A percentile compares a stretch with the other conserved stretches of the same genome.
Conservation (phyloP, 2,888 invertebrate species). For the Platycheirus albimanus region DNA sequence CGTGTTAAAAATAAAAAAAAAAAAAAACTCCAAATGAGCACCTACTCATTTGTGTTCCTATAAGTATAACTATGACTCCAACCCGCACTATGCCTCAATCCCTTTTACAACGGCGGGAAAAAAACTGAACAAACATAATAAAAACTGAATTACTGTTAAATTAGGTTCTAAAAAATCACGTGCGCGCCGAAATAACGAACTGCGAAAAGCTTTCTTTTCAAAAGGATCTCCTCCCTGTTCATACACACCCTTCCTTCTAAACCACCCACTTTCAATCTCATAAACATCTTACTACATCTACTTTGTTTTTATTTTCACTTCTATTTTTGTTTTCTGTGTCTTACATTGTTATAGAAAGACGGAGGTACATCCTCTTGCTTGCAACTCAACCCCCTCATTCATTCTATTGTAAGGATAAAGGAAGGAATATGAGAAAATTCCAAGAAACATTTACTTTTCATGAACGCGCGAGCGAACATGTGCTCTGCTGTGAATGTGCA, state of each 20-base stretch:
- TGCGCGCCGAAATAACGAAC: constrained; percentile 61
- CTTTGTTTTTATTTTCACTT: constrained; percentile 53
- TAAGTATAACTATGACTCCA: not conserved
- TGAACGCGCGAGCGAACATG: constrained; percentile 69
- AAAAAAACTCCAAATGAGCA: constrained; percentile 26
- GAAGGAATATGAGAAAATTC: constrained; percentile 53
- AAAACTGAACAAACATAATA: constrained; percentile 75
- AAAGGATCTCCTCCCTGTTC: constrained; percentile 32
- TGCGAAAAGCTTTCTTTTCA: constrained; percentile 61
- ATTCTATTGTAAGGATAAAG: constrained; percentile 23
- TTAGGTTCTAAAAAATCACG: constrained; percentile 70
- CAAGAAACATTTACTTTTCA: constrained; percentile 69
- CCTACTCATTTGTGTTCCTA: constrained; percentile 46
- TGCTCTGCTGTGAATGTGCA: constrained; percentile 64
- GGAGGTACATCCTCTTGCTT: constrained; percentile 24
- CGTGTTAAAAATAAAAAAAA: constrained; percentile 5
- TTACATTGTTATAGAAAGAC: constrained; percentile 36
- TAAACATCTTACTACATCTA: constrained; percentile 62
- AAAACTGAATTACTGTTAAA: constrained; percentile 72
- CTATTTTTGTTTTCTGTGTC: constrained; percentile 34
- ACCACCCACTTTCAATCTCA: constrained; percentile 45
- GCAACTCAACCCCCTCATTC: not conserved
- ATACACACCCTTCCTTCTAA: not conserved
- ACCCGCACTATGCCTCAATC: constrained; percentile 60
- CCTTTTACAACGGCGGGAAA: constrained; percentile 66